These are phyloP conservation scores for Drosophila testacea DNA, from an alignment of 2,888 invertebrate genomes.

Conservation along the genomic window DNA sequence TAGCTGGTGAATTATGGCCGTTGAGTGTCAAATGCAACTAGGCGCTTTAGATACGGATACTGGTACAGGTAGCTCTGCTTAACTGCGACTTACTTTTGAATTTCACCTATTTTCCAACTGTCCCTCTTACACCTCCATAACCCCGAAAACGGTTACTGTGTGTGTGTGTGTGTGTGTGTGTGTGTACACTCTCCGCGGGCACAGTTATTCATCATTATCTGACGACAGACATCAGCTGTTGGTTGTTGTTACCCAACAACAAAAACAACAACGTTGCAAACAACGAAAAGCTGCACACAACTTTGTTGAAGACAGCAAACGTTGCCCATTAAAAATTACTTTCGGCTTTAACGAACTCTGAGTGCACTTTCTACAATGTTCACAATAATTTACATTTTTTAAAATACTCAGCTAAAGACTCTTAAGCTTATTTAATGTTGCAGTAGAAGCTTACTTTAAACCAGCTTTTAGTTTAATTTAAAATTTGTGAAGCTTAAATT, in stretches of 20 bases:
- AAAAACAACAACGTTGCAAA: conserved; percentile 46
- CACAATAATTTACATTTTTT: too few species aligned
- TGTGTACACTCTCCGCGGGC: conserved; percentile 45
- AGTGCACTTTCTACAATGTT: conserved; percentile 10
- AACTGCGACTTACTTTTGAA: conserved; percentile 58
- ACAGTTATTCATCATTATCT: conserved; percentile 72
- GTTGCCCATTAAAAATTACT: not conserved
- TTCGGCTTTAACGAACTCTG: not conserved
- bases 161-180: conserved; percentile 16
- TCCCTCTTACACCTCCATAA: not conserved
- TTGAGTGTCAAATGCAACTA: conserved; percentile 63
- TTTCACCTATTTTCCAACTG: conserved; percentile 55
- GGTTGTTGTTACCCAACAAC: conserved; percentile 62
- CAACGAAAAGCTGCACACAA: conserved; percentile 58
- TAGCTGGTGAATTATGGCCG: conserved; percentile 53
- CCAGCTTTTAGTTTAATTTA: too few species aligned
- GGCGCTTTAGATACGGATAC: conserved; percentile 50
- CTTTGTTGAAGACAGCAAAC: conserved; percentile 44
- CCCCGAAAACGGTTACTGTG: conserved; percentile 4
- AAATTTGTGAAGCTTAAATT: too few species aligned
- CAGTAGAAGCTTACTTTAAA: too few species aligned
- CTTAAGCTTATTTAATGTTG: too few species aligned
- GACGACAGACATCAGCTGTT: conserved; percentile 69
- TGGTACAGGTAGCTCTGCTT: conserved; percentile 28
- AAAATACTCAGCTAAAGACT: too few species aligned